Percentiles rank a stretch among this genome's conserved stretches.
phyloP scores from a whole-genome alignment of 1,140 invertebrate species.

The Mizuhopecten yessoensis region DNA sequence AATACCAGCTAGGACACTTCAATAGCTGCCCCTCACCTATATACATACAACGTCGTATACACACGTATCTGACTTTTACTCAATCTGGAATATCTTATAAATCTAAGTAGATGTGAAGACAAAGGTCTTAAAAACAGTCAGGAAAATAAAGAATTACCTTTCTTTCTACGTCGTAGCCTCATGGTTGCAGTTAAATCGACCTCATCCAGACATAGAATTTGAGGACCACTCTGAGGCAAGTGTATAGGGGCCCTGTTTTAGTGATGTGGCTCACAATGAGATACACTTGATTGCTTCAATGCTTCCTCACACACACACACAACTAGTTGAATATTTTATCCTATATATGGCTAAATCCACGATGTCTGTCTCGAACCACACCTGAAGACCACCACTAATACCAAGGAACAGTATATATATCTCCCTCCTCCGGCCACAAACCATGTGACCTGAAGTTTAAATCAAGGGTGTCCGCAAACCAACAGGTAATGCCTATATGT shows the following conservation, averaged over 20 bases:
- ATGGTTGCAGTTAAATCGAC: neutral
- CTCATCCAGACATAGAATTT: neutral
- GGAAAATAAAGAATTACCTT: neutral
- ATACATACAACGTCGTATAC: neutral
- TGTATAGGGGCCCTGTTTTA: too few species aligned
- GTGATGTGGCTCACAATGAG: neutral
- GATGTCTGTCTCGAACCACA: neutral
- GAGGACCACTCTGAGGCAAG: neutral
- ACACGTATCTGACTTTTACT: neutral
- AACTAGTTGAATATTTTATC: neutral
- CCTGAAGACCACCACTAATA: neutral
- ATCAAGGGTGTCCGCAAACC: neutral
- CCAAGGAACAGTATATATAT: neutral
- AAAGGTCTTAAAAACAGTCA: neutral
- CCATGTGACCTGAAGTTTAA: constrained; percentile 32
- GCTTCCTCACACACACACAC: neutral
- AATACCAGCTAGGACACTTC: neutral
- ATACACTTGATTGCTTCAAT: constrained; percentile 34
- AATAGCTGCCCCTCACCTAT: neutral
- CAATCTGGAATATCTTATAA: neutral
- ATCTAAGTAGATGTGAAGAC: neutral
- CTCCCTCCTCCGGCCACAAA: neutral
- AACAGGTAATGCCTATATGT: too few species aligned
- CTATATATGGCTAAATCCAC: neutral
- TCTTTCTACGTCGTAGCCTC: constrained; percentile 7